Conservation (phyloP, 2,113 vertebrate species). For the Bubalus kerabau region DNA sequence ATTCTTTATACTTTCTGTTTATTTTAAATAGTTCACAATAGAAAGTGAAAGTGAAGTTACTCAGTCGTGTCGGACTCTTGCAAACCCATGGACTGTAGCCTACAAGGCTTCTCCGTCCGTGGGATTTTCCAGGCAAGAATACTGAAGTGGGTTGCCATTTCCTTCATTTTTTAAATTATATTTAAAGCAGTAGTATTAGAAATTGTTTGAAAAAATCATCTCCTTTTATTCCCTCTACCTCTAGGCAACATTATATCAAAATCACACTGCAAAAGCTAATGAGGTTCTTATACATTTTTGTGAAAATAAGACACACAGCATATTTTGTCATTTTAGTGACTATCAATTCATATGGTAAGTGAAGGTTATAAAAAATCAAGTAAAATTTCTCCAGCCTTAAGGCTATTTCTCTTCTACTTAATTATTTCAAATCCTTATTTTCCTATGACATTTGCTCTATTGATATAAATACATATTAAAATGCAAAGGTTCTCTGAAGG, state of each 20-base stretch:
- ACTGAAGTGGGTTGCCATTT: too few species aligned
- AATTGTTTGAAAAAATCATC: background rate
- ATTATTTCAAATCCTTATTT: background rate
- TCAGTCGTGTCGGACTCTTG: too few species aligned
- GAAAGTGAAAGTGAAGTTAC: too few species aligned
- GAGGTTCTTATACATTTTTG: background rate
- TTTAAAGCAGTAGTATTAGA: background rate
- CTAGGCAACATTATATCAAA: background rate
- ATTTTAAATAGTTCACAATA: background rate
- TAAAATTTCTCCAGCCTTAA: background rate
- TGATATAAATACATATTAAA: background rate
- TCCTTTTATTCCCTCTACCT: background rate
- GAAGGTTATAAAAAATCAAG: background rate
- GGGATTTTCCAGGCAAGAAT: too few species aligned
- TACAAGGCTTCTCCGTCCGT: too few species aligned
- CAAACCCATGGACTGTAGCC: too few species aligned
- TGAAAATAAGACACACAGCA: background rate
- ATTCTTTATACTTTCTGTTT: background rate
- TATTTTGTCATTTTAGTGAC: background rate
- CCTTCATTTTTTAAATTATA: background rate
- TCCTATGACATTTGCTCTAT: background rate
- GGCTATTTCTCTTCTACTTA: background rate
- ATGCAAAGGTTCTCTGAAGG: background rate
- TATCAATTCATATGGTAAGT: background rate
- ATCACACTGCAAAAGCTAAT: background rate